Conservation (phyloP, 2,888 invertebrate genomes). For the Troilus luridus region DNA sequence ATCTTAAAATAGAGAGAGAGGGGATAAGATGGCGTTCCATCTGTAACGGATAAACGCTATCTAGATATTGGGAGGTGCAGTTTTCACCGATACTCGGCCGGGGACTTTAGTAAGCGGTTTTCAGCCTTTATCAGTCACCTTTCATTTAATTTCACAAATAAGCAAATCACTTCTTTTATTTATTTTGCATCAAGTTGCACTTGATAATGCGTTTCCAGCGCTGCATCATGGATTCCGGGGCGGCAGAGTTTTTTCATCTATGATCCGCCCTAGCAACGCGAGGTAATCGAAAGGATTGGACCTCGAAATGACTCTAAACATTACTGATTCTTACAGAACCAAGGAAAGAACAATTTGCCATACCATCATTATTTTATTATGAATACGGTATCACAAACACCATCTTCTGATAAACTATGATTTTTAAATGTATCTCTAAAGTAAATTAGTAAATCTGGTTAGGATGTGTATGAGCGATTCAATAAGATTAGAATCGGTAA, state of each 20-base stretch:
- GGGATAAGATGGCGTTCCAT: background rate
- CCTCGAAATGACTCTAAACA: too few species aligned
- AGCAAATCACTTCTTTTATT: constrained; percentile 31
- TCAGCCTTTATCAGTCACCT: constrained; percentile 2
- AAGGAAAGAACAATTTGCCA: too few species aligned
- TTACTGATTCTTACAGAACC: too few species aligned
- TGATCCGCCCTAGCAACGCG: background rate
- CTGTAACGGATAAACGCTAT: background rate
- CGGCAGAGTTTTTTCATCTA: background rate
- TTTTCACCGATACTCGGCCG: background rate
- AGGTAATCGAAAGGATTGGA: background rate
- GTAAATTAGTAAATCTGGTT: too few species aligned
- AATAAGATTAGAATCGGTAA: too few species aligned
- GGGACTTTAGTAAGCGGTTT: constrained; percentile 27
- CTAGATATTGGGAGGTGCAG: constrained; percentile 34
- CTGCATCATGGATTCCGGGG: background rate
- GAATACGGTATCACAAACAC: too few species aligned
- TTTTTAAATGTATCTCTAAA: too few species aligned
- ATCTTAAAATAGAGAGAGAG: background rate
- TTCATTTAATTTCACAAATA: constrained; percentile 33
- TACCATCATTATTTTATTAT: too few species aligned
- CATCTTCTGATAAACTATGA: too few species aligned
- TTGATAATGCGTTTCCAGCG: constrained; percentile 24
- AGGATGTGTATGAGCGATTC: too few species aligned
- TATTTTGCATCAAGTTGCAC: constrained; percentile 39